Conservation (phyloP, 2,888 invertebrate species). For the Orchesella flavescens region DNA sequence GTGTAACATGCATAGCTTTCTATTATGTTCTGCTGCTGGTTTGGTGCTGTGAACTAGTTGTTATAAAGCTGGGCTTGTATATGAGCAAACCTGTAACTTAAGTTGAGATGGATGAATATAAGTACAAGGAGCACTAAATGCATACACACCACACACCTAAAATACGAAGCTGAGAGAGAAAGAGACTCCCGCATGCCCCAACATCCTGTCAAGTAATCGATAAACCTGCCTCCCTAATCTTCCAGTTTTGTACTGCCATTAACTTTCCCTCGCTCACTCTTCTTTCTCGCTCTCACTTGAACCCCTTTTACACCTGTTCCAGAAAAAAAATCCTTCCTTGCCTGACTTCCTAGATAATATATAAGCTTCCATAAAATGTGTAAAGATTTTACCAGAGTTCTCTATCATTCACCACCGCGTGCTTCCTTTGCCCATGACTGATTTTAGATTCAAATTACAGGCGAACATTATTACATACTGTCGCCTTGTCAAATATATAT, state of each 20-base stretch:
- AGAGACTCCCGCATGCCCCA: conserved; percentile 63
- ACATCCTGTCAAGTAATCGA: conserved; percentile 65
- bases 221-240: conserved; percentile 67
- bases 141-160: conserved; percentile 7
- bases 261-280: conserved; percentile 51
- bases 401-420: conserved; percentile 9
- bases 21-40: background rate
- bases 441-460: conserved; percentile 50
- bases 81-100: conserved; percentile 25
- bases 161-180: conserved; percentile 42
- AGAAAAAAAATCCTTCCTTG: conserved; percentile 44
- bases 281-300: conserved; percentile 34
- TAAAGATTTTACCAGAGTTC: background rate
- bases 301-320: conserved; percentile 61
- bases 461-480: conserved; percentile 47
- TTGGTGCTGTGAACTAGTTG: background rate
- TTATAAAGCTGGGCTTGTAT: background rate
- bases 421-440: conserved; percentile 27
- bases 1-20: conserved; percentile 4
- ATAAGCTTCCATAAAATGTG: conserved; percentile 17
- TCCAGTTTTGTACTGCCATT: conserved; percentile 66
- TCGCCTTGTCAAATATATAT: conserved; percentile 46
- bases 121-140: background rate
- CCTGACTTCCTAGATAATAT: conserved; percentile 10
- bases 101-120: conserved; percentile 2